Evolutionary conservation across 2,113 vertebrate genomes (phyloP).

Genomic region (Mus pahari): DNA sequence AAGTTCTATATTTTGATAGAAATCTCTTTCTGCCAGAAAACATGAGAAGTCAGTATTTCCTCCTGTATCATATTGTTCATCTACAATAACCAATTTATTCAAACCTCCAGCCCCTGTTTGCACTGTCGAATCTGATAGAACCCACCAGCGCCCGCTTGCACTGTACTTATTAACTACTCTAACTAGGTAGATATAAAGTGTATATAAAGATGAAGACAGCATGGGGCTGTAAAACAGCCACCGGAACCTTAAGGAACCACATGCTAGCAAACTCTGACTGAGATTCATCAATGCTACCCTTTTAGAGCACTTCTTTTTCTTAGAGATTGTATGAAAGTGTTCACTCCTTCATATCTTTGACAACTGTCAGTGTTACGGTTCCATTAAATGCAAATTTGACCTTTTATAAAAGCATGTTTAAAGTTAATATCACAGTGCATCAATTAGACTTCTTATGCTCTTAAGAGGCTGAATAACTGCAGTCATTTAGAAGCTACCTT

Average conservation of each 20-base stretch:
- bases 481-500: constrained; percentile 66
- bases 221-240: neutral
- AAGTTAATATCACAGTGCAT: constrained; percentile 73
- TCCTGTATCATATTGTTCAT: constrained; percentile 64
- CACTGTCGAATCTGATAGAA: constrained; percentile 69
- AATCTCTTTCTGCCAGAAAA: constrained; percentile 74
- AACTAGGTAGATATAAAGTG: constrained; percentile 38
- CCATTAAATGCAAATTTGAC: constrained; percentile 81
- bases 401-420: constrained; percentile 77
- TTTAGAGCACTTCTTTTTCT: constrained; percentile 38
- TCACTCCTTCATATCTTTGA: constrained; percentile 70
- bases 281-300: neutral
- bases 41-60: constrained; percentile 78
- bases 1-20: constrained; percentile 77
- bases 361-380: constrained; percentile 77
- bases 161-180: constrained; percentile 67
- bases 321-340: constrained; percentile 55
- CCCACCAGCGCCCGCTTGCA: too few relatives aligned
- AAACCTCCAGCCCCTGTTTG: constrained; percentile 56
- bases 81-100: constrained; percentile 78
- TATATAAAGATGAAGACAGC: constrained; percentile 24
- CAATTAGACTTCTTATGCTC: constrained; percentile 71
- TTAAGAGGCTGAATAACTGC: constrained; percentile 68
- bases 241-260: neutral
- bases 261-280: neutral